Percentiles rank a stretch among this genome's conserved stretches.
Conservation (phyloP, 2,797 vertebrate genomes). For the Xenops minutus region DNA sequence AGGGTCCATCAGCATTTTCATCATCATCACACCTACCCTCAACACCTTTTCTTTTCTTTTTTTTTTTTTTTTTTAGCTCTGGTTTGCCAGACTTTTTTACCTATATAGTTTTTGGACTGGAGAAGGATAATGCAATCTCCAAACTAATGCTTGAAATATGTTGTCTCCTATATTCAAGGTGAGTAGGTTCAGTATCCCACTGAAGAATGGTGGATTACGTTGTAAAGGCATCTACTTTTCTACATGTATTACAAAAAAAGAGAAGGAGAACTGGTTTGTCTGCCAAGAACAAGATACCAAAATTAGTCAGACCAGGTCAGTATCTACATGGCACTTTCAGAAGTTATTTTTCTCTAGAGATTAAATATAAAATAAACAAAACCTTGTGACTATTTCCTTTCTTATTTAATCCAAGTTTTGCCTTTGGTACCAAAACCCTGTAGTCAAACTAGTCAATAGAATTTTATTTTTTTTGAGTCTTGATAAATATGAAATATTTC, state of each 20-base stretch:
- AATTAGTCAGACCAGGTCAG: background rate
- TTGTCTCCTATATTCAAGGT: background rate
- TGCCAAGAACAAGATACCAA: background rate
- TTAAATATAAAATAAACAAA: background rate
- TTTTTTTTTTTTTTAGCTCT: background rate
- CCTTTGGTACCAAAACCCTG: background rate
- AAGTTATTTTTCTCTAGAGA: background rate
- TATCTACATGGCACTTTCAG: background rate
- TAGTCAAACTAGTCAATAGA: background rate
- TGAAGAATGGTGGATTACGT: background rate
- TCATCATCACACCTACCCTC: slow-evolving; percentile 10
- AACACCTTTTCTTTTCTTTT: background rate
- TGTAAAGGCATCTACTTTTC: background rate
- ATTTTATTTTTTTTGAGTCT: background rate
- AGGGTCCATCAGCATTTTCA: slow-evolving; percentile 15
- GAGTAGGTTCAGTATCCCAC: background rate
- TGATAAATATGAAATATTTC: background rate
- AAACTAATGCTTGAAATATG: background rate
- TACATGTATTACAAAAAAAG: background rate
- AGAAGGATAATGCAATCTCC: background rate
- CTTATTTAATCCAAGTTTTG: background rate
- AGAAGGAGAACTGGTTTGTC: background rate
- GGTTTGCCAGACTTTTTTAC: background rate
- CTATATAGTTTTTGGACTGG: background rate
- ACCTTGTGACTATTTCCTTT: background rate